Evolutionary conservation across 2,113 vertebrate genomes (phyloP), one percentile per base, ranked within the genome.

Genomic region (Vireo altiloquus): DNA sequence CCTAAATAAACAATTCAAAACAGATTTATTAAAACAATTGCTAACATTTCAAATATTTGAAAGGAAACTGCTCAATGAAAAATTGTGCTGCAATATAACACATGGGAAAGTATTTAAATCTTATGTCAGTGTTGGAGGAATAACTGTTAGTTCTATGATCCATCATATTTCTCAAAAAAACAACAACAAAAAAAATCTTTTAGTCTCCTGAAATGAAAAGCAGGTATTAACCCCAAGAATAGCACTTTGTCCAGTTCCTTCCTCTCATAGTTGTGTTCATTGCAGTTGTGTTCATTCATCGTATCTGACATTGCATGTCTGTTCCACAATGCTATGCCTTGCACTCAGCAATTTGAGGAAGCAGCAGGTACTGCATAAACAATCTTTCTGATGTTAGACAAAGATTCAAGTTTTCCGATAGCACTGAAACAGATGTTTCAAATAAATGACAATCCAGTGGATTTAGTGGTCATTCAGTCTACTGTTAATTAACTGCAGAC

Each of bases 51-150:
- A 85, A 78, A 39, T n/a, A 83, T 40, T 90, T 81, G 15, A 65
- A 39, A 72, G 49, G 91, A 95, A 97, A 91, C 28, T 78, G 8
- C 52, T 94, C 89, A 95, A 24, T 92, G 52, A 95, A 96, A 94
- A 96, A 89, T 68, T 78, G 30, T 19, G 20, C 40, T 92, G n/a
- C 28, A 83, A 22, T 49, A 17, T 30, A 87, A 82, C 24, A 42
- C 57, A 60, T n/a, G n/a, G 75, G 11, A 87, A 93, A 92, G 35
- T 75, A 83, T 89, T 96, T 90, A 89, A 95, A 96, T 83, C 7
- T 77, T 39, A 61, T 68, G 35, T 65, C 50, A 82, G 8, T 65
- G 15, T 66, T 66, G 61, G 40, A 63, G 27, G 66, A 94, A 78
- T 19, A 87, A 65, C 11, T 33, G 46, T 39, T 76, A 35, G 77